Evolutionary conservation across 1,140 invertebrate species (phyloP).

Genomic region (Listronotus bonariensis): DNA sequence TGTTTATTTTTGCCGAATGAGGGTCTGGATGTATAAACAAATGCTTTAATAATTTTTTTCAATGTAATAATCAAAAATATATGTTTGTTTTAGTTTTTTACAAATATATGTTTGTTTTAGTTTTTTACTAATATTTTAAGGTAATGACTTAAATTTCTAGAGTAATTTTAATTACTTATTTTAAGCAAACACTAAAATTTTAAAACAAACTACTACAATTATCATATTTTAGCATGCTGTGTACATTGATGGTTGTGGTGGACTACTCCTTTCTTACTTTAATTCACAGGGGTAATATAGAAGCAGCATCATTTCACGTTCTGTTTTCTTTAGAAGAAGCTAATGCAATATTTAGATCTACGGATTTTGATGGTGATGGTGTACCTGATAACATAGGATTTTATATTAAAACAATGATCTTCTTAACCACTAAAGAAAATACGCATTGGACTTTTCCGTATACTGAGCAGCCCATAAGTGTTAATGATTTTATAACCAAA

Average conservation of each 20-base stretch:
- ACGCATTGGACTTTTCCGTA: constrained; percentile 27
- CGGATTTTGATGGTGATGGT: constrained; percentile 45
- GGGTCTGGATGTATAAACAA: too few species aligned
- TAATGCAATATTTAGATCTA: constrained; percentile 40
- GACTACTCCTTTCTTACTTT: constrained; percentile 35
- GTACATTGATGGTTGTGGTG: constrained; percentile 32
- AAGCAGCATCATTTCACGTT: constrained; percentile 28
- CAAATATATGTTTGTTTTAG: too few species aligned
- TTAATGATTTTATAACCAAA: constrained; percentile 3
- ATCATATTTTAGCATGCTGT: constrained; percentile 33
- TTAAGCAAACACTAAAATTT: too few species aligned
- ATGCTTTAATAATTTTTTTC: too few species aligned
- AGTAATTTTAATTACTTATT: too few species aligned
- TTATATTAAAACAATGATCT: constrained; percentile 34
- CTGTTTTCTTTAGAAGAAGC: constrained; percentile 40
- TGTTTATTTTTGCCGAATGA: too few species aligned
- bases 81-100: too few species aligned
- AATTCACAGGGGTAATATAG: constrained; percentile 27
- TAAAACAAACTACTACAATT: background rate
- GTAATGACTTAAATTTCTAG: too few species aligned
- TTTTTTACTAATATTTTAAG: too few species aligned
- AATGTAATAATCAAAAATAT: too few species aligned
- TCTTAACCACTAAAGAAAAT: constrained; percentile 13
- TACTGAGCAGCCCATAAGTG: background rate
- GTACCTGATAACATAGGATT: constrained; percentile 45